These are phyloP conservation scores for Altica lythri DNA, from an alignment of 2,888 invertebrate genomes.

Conservation along the genomic window DNA sequence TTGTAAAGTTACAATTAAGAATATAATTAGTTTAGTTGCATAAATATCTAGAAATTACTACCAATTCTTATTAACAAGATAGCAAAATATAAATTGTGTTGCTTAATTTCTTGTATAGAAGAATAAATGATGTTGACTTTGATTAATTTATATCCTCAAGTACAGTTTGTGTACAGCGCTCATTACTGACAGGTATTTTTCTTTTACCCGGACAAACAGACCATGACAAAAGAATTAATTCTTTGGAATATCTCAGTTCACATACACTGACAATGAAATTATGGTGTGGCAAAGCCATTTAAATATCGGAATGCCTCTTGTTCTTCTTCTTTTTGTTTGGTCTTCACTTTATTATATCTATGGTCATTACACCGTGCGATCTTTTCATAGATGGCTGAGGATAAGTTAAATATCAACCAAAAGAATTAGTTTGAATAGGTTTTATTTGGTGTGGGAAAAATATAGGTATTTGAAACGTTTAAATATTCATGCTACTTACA, in stretches of 20 bases:
- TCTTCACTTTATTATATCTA: conserved; percentile 16
- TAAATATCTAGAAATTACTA: too few relatives aligned
- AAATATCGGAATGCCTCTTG: conserved; percentile 21
- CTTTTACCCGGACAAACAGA: conserved; percentile 44
- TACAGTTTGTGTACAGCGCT: conserved; percentile 5
- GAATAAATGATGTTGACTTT: too few relatives aligned
- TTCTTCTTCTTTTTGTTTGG: conserved; percentile 17
- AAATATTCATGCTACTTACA: too few relatives aligned
- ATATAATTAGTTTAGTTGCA: too few relatives aligned
- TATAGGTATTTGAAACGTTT: too few relatives aligned
- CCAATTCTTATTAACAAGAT: too few relatives aligned
- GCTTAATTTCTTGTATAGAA: too few relatives aligned
- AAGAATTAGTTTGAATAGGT: background rate
- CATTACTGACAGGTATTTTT: conserved; percentile 32
- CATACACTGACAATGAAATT: conserved; percentile 37
- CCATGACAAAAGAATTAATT: conserved; percentile 41
- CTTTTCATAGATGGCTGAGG: conserved; percentile 9
- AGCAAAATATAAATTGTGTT: too few relatives aligned
- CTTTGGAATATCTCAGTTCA: conserved; percentile 29
- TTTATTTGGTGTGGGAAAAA: too few relatives aligned
- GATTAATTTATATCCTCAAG: too few relatives aligned
- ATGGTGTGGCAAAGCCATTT: conserved; percentile 23
- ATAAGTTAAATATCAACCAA: conserved; percentile 5
- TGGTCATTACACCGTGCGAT: conserved; percentile 20
- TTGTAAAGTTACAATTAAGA: too few relatives aligned